phyloP scores from a whole-genome alignment of 2,113 vertebrate genomes.

The Tonatia bakeri region DNA sequence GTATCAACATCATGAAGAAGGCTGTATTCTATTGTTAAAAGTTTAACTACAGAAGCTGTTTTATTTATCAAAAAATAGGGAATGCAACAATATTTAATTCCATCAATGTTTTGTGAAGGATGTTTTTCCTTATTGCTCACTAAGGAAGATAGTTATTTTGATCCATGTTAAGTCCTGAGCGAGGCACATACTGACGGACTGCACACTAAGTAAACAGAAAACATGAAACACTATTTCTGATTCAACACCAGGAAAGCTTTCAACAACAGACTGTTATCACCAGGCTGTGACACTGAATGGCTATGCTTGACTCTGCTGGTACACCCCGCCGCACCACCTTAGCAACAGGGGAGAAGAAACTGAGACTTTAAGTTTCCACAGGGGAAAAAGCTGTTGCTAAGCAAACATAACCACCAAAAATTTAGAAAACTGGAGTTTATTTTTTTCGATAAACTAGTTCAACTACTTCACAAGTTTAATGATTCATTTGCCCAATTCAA shows the following conservation, averaged over 20 bases:
- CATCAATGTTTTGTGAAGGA: background rate
- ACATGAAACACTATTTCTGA: background rate
- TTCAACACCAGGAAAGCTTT: background rate
- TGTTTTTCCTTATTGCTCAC: background rate
- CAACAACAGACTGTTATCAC: constrained; percentile 10
- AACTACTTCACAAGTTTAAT: background rate
- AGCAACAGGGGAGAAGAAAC: constrained; percentile 22
- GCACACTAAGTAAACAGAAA: constrained; percentile 27
- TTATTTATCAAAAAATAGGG: background rate
- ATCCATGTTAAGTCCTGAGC: background rate
- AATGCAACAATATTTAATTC: background rate
- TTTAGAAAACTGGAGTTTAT: background rate
- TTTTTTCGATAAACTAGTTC: background rate
- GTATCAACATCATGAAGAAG: background rate
- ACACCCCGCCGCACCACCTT: background rate
- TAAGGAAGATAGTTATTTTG: background rate
- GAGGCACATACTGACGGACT: background rate
- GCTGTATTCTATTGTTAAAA: background rate
- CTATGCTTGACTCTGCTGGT: background rate
- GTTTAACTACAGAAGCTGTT: background rate
- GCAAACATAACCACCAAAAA: background rate
- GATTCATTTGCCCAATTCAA: background rate
- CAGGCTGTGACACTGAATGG: background rate
- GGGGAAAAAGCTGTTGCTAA: constrained; percentile 33
- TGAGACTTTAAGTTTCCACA: constrained; percentile 30